phyloP scores from a whole-genome alignment of 2,888 invertebrate species.

The Acanthosoma haemorrhoidale region DNA sequence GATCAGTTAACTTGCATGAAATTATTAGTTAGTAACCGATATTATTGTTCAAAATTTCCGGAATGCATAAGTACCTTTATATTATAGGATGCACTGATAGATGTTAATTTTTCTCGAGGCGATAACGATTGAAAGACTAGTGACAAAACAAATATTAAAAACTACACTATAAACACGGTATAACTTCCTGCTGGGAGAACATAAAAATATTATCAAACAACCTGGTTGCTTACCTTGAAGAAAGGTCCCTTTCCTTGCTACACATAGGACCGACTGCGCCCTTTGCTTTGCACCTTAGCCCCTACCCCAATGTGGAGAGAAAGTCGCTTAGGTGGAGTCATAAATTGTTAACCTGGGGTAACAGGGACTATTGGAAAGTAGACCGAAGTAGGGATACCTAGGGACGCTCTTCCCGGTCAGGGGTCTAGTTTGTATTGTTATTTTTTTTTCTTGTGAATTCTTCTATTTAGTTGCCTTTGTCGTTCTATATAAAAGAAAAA shows the following conservation, averaged over 20 bases:
- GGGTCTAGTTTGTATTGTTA: background rate
- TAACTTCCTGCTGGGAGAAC: too few species aligned
- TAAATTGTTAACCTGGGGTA: constrained; percentile 4
- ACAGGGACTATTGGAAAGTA: constrained; percentile 11
- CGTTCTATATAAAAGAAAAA: too few species aligned
- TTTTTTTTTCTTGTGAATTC: background rate
- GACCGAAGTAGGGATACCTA: background rate
- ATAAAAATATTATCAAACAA: background rate
- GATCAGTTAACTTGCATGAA: too few species aligned
- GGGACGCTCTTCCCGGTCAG: background rate
- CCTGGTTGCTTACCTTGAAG: background rate
- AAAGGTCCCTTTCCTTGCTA: background rate
- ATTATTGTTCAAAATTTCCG: too few species aligned
- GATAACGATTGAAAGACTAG: too few species aligned
- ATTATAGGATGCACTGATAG: too few species aligned
- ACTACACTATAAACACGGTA: too few species aligned
- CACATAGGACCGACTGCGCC: background rate
- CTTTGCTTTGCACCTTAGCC: background rate
- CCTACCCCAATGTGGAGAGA: constrained; percentile 14
- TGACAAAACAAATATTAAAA: too few species aligned
- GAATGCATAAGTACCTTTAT: too few species aligned
- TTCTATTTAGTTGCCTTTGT: background rate
- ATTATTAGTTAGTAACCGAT: too few species aligned
- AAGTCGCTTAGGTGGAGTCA: constrained; percentile 20
- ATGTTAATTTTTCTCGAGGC: too few species aligned